Evolutionary conservation across 2,888 invertebrate species (phyloP).

Genomic region (Cremastobaeus sp.): DNA sequence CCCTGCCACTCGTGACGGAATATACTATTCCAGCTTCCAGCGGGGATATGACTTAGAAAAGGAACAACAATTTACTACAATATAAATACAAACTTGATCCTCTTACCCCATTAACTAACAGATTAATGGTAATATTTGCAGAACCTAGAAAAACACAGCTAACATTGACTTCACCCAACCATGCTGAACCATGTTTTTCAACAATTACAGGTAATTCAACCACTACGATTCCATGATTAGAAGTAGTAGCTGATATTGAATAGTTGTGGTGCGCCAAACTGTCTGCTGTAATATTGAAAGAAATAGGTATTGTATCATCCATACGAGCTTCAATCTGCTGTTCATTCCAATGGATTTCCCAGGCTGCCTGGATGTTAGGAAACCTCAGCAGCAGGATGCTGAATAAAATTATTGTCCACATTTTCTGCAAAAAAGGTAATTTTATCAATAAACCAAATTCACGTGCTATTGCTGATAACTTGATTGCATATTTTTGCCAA

Average conservation of each 20-base stretch:
- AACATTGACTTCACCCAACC: slow-evolving; percentile 24
- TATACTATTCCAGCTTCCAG: too few relatives aligned
- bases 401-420: slow-evolving; percentile 18
- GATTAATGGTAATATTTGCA: slow-evolving; percentile 22
- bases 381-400: slow-evolving; percentile 12
- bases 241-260: neutral
- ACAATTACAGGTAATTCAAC: slow-evolving; percentile 1
- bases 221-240: slow-evolving; percentile 2
- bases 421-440: slow-evolving; percentile 20
- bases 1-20: too few relatives aligned
- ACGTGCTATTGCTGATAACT: neutral
- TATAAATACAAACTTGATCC: neutral
- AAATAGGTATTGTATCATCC: slow-evolving; percentile 11
- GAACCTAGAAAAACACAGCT: slow-evolving; percentile 29
- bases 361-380: neutral
- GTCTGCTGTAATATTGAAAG: slow-evolving; percentile 19
- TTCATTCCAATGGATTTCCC: slow-evolving; percentile 13
- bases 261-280: neutral
- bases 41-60: neutral
- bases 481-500: neutral
- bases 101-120: slow-evolving; percentile 21
- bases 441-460: neutral
- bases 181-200: neutral
- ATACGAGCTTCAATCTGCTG: slow-evolving; percentile 8
- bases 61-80: neutral